Conservation (phyloP, 1,140 invertebrate species). For the Holotrichia oblita region DNA sequence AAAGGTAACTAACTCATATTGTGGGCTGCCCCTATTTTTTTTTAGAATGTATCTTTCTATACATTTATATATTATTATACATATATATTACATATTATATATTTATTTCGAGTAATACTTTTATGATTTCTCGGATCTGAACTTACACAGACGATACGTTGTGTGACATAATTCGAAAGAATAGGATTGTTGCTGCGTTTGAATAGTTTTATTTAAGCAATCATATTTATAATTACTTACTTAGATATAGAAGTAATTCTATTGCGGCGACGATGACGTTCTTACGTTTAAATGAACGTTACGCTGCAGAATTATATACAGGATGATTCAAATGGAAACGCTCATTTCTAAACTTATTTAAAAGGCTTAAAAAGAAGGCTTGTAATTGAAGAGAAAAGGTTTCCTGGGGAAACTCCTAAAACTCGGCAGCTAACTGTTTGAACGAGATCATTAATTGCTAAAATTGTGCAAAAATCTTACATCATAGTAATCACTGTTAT, state of each 20-base stretch:
- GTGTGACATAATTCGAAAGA: neutral
- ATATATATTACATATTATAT: conserved; percentile 41
- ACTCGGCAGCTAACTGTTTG: no score
- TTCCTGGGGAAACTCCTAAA: no score
- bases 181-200: neutral
- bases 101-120: conserved; percentile 2
- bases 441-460: no score
- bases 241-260: neutral
- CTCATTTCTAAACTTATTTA: no score
- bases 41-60: conserved; percentile 59
- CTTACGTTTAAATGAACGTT: no score
- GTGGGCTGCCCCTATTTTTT: conserved; percentile 61
- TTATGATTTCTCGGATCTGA: conserved; percentile 22
- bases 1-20: conserved; percentile 76
- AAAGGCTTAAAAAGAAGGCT: no score
- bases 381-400: no score
- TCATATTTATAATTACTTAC: conserved; percentile 5
- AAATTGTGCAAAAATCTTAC: no score
- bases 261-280: no score
- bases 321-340: neutral
- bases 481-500: no score
- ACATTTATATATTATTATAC: conserved; percentile 38
- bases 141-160: neutral
- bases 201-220: conserved; percentile 14
- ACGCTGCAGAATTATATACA: neutral